phyloP scores from a whole-genome alignment of 2,797 vertebrate species.

The Spheniscus humboldti region DNA sequence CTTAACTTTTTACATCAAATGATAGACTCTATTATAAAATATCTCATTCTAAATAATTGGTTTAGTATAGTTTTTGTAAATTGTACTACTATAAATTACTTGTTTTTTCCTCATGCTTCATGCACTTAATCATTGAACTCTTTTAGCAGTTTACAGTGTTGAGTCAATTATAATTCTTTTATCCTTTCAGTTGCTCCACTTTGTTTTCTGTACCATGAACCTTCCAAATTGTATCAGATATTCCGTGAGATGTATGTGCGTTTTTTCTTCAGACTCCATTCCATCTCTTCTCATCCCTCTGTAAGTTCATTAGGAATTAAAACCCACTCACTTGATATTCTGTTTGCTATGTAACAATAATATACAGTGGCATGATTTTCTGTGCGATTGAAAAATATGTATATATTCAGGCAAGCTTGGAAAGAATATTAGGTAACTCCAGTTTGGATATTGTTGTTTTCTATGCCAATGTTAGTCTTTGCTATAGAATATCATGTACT shows the following conservation, averaged over 20 bases:
- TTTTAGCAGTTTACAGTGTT: conserved; percentile 10
- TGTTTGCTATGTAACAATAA: conserved; percentile 6
- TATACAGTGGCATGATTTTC: background rate
- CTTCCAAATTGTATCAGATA: conserved; percentile 92
- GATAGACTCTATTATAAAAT: background rate
- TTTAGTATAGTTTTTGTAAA: background rate
- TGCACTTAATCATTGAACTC: conserved; percentile 6
- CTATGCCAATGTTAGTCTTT: background rate
- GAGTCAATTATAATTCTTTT: conserved; percentile 47
- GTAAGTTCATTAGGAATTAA: conserved; percentile 77
- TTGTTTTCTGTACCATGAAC: conserved; percentile 98
- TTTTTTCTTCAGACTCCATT: conserved; percentile 97
- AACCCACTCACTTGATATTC: background rate
- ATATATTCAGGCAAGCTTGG: background rate
- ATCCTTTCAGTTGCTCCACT: conserved; percentile 89
- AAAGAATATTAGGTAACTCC: background rate
- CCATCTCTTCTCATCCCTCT: conserved; percentile 93
- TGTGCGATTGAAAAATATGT: background rate
- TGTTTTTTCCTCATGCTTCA: background rate
- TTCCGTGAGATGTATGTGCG: conserved; percentile 98
- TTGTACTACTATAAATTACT: background rate
- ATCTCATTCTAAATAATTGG: background rate
- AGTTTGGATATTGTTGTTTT: background rate
- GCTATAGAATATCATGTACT: background rate
- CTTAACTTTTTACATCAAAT: background rate